A percentile compares a stretch with the other conserved stretches of the same genome.
These are phyloP conservation scores for Amphiprion clarkii DNA, from an alignment of 2,797 vertebrate genomes.

Conservation along the genomic window DNA sequence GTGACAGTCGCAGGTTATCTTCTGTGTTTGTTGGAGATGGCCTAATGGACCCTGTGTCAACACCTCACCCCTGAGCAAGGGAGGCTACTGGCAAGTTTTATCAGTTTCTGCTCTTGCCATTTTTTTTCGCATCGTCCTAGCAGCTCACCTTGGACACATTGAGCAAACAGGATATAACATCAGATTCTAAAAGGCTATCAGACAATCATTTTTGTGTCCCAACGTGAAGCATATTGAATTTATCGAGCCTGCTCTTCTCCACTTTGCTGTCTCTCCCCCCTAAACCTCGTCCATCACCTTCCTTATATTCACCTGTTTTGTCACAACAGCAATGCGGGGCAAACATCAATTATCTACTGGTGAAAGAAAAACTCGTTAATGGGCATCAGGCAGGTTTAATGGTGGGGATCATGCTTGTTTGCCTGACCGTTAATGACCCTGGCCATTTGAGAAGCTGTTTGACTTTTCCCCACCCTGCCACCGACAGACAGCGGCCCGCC, in stretches of 20 bases:
- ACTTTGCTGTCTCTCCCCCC: neutral
- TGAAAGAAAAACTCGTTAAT: conserved; percentile 74
- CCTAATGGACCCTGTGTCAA: neutral
- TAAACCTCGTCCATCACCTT: conserved; percentile 3
- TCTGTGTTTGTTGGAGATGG: conserved; percentile 2
- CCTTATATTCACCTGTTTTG: conserved; percentile 34
- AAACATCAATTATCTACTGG: conserved; percentile 75
- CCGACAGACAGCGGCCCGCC: conserved; percentile 66
- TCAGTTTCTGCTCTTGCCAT: neutral
- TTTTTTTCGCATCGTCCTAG: too few relatives aligned
- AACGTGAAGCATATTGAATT: conserved; percentile 10
- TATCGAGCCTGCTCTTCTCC: neutral
- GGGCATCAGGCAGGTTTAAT: conserved; percentile 69
- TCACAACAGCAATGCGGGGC: conserved; percentile 32
- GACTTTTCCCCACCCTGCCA: conserved; percentile 68
- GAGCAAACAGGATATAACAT: conserved; percentile 1
- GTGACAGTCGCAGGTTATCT: neutral
- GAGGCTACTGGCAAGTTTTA: neutral
- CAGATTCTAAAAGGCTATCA: conserved; percentile 9
- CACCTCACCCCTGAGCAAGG: neutral
- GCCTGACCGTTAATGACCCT: conserved; percentile 69
- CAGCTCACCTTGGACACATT: too few relatives aligned
- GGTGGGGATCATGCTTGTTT: conserved; percentile 72
- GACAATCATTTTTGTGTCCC: conserved; percentile 3
- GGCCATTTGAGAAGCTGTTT: conserved; percentile 64